Percentiles rank a stretch among this genome's conserved stretches.
Evolutionary conservation across 2,113 vertebrate genomes (phyloP).

Genomic region (Hippocampus comes): DNA sequence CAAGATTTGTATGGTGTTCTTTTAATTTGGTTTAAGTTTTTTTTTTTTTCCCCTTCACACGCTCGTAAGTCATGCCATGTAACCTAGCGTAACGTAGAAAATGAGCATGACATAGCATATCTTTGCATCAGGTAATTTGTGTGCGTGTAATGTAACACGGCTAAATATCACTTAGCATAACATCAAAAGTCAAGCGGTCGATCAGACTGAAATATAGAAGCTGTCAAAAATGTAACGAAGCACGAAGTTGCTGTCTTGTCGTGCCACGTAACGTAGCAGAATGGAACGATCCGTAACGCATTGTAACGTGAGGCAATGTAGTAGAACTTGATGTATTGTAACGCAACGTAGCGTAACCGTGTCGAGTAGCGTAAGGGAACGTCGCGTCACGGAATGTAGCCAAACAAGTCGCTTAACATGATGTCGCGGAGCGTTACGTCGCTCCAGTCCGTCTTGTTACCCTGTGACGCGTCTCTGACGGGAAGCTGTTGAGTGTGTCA

Average conservation of each 20-base stretch:
- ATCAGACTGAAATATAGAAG: too few species aligned
- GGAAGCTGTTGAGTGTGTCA: conserved; percentile 13
- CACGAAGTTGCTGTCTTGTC: too few species aligned
- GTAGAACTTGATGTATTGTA: not conserved
- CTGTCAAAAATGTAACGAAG: not conserved
- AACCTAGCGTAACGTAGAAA: not conserved
- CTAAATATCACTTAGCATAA: not conserved
- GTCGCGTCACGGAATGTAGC: not conserved
- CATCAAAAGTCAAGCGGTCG: not conserved
- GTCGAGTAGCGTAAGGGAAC: not conserved
- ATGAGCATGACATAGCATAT: not conserved
- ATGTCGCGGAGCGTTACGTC: not conserved
- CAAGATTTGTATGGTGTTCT: too few species aligned
- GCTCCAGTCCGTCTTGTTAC: too few species aligned
- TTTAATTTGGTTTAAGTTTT: too few species aligned
- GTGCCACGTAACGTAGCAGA: not conserved
- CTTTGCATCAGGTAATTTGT: not conserved
- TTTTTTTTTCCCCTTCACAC: too few species aligned
- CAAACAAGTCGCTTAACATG: not conserved
- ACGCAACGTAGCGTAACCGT: not conserved
- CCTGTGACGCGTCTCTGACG: conserved; percentile 14
- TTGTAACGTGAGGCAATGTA: not conserved
- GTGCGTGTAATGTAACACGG: not conserved
- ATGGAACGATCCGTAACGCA: not conserved
- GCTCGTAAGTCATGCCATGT: not conserved